Evolutionary conservation across 2,113 vertebrate species (phyloP).

Genomic region (Neopipo cinnamomea): DNA sequence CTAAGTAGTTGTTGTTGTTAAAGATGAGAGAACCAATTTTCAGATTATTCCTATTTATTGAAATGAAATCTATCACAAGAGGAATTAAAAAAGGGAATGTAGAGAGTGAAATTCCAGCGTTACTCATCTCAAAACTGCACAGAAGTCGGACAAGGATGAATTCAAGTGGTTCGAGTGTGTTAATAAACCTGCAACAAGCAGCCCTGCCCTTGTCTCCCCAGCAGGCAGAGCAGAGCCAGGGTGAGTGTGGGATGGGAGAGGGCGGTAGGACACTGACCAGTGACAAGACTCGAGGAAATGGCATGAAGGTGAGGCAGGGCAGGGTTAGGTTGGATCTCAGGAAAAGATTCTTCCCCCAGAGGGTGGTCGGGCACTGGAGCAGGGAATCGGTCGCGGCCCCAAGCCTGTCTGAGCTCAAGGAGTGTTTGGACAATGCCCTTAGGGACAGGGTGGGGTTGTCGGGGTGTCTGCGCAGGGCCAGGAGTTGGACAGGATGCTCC

Average conservation of each 20-base stretch:
- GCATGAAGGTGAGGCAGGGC: neutral
- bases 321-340: neutral
- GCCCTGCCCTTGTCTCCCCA: neutral
- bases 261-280: neutral
- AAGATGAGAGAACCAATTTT: constrained; percentile 52
- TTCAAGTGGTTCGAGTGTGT: fast-evolving
- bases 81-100: neutral
- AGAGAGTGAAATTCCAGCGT: neutral
- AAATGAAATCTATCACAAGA: neutral
- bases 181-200: no score
- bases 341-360: neutral
- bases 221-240: neutral
- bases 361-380: neutral
- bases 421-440: neutral
- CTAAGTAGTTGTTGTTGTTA: constrained; percentile 39
- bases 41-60: constrained; percentile 43
- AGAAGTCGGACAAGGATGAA: neutral
- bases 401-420: neutral
- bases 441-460: neutral
- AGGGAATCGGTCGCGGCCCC: no score
- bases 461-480: neutral
- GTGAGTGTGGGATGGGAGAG: neutral
- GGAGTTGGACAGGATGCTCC: neutral
- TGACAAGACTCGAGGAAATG: neutral
- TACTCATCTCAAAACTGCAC: neutral